These are phyloP conservation scores for Iphiclides podalirius DNA, from an alignment of 2,888 invertebrate genomes.

Conservation along the genomic window DNA sequence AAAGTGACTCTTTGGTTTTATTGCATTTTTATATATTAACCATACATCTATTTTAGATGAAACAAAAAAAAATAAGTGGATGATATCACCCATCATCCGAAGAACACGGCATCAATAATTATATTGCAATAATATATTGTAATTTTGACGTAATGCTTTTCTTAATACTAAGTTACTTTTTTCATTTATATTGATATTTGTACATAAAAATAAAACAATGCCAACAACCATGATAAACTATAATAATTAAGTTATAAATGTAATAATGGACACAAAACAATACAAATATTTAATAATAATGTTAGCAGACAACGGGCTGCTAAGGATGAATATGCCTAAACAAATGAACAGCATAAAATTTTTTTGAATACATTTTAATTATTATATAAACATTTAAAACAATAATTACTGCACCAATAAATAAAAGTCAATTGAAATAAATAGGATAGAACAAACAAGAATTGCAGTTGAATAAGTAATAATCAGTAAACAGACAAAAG, in stretches of 20 bases:
- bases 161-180: slow-evolving; percentile 66
- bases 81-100: slow-evolving; percentile 44
- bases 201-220: slow-evolving; percentile 74
- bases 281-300: slow-evolving; percentile 52
- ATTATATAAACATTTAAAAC: slow-evolving; percentile 48
- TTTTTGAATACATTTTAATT: slow-evolving; percentile 25
- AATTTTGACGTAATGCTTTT: slow-evolving; percentile 37
- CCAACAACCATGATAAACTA: slow-evolving; percentile 75
- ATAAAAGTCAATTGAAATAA: slow-evolving; percentile 40
- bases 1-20: slow-evolving; percentile 73
- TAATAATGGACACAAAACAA: slow-evolving; percentile 66
- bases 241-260: slow-evolving; percentile 68
- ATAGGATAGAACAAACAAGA: slow-evolving; percentile 23
- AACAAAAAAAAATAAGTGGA: slow-evolving; percentile 35
- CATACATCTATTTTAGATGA: slow-evolving; percentile 35
- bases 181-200: slow-evolving; percentile 75
- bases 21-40: slow-evolving; percentile 46
- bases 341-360: slow-evolving; percentile 20
- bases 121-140: slow-evolving; percentile 33
- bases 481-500: slow-evolving; percentile 24
- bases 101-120: slow-evolving; percentile 38
- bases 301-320: slow-evolving; percentile 23
- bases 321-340: slow-evolving; percentile 19
- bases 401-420: slow-evolving; percentile 58
- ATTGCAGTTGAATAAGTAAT: slow-evolving; percentile 27